A percentile compares a stretch with the other conserved stretches of the same genome.
Conservation (phyloP, 37 sponge, comb jelly and placozoan genomes). For the Halichondria panicea region DNA sequence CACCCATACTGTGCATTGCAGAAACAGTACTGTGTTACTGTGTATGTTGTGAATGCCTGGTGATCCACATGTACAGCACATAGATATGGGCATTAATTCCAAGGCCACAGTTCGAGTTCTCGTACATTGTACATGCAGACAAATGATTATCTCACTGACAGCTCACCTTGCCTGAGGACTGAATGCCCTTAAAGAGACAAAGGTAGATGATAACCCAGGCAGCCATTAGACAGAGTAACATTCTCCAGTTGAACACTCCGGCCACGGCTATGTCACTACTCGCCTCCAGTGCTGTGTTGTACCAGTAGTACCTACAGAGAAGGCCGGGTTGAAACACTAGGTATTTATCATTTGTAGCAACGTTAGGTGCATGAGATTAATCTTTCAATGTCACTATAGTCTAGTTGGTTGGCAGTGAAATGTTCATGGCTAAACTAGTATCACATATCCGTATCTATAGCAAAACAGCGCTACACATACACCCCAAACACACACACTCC, state of each 20-base stretch:
- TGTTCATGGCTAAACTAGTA: no score
- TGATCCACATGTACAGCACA: no score
- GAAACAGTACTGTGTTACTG: neutral
- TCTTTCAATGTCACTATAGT: no score
- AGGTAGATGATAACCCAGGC: constrained; percentile 89
- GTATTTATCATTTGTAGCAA: no score
- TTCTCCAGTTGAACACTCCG: constrained; percentile 84
- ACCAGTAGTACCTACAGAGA: constrained; percentile 92
- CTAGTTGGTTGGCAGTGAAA: no score
- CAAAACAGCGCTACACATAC: no score
- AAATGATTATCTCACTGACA: neutral
- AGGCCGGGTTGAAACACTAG: no score
- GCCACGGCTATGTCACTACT: constrained; percentile 56
- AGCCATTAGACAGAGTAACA: constrained; percentile 70
- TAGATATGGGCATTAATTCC: no score
- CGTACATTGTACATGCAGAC: constrained; percentile 5
- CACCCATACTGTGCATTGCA: neutral
- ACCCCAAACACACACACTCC: no score
- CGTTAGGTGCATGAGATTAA: no score
- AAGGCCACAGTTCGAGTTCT: neutral
- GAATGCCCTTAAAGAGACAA: constrained; percentile 92
- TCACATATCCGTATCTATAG: no score
- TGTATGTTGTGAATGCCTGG: no score
- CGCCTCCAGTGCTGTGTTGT: constrained; percentile 69
- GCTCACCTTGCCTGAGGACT: constrained; percentile 65